Percentiles rank a stretch among this genome's conserved stretches.
These are phyloP conservation scores for Lycopodina hypogea DNA, from an alignment of 37 sponge, comb jelly and placozoan genomes.

Conservation along the genomic window DNA sequence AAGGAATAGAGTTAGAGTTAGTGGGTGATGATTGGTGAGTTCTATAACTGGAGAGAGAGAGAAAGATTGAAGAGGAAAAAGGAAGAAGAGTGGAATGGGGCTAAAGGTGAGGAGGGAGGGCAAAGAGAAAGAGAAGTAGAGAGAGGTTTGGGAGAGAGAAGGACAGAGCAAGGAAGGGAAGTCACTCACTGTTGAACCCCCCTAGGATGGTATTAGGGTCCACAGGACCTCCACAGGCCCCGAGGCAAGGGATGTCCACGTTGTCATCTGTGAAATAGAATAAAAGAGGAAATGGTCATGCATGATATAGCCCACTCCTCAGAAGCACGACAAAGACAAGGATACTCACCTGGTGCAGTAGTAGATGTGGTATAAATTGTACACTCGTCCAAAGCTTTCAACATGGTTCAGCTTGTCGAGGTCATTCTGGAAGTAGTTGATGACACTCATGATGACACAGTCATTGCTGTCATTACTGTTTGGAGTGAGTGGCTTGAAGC, in stretches of 20 bases:
- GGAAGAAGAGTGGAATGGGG: too few relatives aligned
- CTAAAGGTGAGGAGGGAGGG: not conserved
- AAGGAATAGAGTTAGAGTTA: not conserved
- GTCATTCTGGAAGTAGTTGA: conserved; percentile 96
- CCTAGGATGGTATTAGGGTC: conserved; percentile 88
- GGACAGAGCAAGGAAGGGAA: too few relatives aligned
- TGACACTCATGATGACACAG: conserved; percentile 88
- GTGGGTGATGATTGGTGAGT: too few relatives aligned
- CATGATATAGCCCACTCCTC: not conserved
- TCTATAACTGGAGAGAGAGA: too few relatives aligned
- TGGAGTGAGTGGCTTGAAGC: conserved; percentile 84
- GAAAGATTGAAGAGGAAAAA: too few relatives aligned
- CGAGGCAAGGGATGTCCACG: conserved; percentile 84
- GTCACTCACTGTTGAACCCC: conserved; percentile 73
- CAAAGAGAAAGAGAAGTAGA: not conserved
- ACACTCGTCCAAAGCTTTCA: not conserved
- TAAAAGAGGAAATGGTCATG: not conserved
- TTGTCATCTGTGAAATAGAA: not conserved
- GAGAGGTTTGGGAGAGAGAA: too few relatives aligned
- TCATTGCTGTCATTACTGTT: conserved; percentile 62
- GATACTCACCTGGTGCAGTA: conserved; percentile 57
- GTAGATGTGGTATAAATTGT: conserved; percentile 42
- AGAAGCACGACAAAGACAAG: not conserved
- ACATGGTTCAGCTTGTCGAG: conserved; percentile 38
- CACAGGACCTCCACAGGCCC: conserved; percentile 79